These are phyloP conservation scores for Cecidostiba fungosa DNA, from an alignment of 2,888 invertebrate genomes.

Conservation along the genomic window DNA sequence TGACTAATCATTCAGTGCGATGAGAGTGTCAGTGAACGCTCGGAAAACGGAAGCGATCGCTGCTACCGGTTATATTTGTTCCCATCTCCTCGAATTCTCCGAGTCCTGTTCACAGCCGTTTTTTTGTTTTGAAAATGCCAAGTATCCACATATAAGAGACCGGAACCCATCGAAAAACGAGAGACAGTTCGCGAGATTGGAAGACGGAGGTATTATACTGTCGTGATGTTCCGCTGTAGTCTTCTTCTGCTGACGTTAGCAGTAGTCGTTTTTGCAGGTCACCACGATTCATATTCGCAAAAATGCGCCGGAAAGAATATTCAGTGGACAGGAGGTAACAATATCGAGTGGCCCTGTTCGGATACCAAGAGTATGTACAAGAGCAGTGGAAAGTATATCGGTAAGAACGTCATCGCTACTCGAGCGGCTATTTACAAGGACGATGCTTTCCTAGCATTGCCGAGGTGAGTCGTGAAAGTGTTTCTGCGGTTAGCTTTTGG, in stretches of 20 bases:
- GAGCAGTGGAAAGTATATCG: slow-evolving; percentile 82
- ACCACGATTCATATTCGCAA: neutral
- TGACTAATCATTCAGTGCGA: neutral
- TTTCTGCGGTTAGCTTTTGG: neutral
- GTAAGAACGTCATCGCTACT: slow-evolving; percentile 84
- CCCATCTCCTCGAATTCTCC: neutral
- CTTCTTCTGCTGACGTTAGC: slow-evolving; percentile 14
- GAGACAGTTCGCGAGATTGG: neutral
- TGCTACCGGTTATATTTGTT: neutral
- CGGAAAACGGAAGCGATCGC: slow-evolving; percentile 41
- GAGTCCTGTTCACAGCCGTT: neutral
- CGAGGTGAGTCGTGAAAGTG: slow-evolving; percentile 77
- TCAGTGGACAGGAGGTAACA: slow-evolving; percentile 77
- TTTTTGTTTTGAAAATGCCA: slow-evolving; percentile 53
- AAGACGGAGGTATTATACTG: neutral
- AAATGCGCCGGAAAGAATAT: slow-evolving; percentile 6
- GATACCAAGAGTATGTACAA: slow-evolving; percentile 83
- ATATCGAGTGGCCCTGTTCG: slow-evolving; percentile 83
- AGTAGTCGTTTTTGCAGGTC: neutral
- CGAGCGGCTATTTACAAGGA: slow-evolving; percentile 84
- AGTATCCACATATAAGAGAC: slow-evolving; percentile 29
- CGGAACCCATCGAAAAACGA: neutral
- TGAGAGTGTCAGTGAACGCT: neutral
- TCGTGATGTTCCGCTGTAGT: slow-evolving; percentile 9
- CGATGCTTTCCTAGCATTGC: slow-evolving; percentile 83